Evolutionary conservation across 2,113 vertebrate species (phyloP).

Genomic region (Aythya baeri): DNA sequence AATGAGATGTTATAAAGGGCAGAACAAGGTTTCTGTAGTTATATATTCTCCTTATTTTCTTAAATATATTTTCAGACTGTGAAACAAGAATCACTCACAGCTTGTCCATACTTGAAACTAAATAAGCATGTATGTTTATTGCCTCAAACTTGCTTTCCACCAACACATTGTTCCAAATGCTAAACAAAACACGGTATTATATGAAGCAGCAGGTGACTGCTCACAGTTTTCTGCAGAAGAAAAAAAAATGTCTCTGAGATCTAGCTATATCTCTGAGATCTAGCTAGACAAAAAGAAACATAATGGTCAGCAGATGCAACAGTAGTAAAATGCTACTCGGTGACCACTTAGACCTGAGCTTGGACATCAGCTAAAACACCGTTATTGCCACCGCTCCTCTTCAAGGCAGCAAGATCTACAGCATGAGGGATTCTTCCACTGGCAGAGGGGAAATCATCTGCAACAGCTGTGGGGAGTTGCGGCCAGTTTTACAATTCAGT

Average conservation of each 20-base stretch:
- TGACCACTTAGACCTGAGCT: background rate
- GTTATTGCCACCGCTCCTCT: background rate
- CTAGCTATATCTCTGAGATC: background rate
- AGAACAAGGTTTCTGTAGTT: background rate
- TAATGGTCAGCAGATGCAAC: background rate
- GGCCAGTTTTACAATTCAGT: background rate
- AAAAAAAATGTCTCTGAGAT: background rate
- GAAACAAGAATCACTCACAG: background rate
- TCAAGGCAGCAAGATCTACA: background rate
- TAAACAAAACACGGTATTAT: background rate
- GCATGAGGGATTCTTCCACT: background rate
- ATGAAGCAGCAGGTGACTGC: background rate
- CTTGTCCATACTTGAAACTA: background rate
- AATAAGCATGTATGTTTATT: background rate
- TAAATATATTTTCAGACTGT: background rate
- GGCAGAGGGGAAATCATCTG: background rate
- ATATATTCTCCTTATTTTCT: background rate
- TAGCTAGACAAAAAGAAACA: background rate
- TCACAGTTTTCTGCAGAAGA: background rate
- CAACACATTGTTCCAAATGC: background rate
- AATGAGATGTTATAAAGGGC: background rate
- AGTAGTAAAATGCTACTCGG: background rate
- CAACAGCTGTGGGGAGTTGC: background rate
- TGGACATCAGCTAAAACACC: background rate
- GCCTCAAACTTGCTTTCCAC: background rate